Evolutionary conservation across 2,797 vertebrate species (phyloP).

Genomic region (Bufotes viridis): DNA sequence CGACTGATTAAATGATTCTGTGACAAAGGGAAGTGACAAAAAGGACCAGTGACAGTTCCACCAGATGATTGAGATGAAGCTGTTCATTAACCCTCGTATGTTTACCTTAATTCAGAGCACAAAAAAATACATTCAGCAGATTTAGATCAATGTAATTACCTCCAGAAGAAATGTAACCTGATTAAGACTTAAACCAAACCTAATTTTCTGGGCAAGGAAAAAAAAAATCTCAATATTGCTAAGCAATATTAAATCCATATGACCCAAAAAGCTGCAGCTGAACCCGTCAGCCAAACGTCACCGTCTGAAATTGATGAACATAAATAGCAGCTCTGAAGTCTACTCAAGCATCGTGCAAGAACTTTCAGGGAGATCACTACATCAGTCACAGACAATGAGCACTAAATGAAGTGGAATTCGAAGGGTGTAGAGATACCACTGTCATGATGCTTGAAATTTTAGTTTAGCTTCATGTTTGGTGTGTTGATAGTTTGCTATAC

Average conservation of each 20-base stretch:
- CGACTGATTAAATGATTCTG: conserved; percentile 68
- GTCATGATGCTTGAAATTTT: neutral
- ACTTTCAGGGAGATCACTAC: conserved; percentile 33
- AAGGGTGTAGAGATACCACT: neutral
- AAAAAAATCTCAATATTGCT: conserved; percentile 33
- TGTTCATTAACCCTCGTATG: conserved; percentile 71
- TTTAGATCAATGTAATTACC: conserved; percentile 77
- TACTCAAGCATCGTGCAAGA: conserved; percentile 9
- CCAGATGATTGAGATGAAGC: conserved; percentile 73
- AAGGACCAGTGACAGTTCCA: conserved; percentile 70
- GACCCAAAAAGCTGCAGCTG: conserved; percentile 13
- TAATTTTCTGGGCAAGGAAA: conserved; percentile 64
- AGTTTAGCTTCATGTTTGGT: neutral
- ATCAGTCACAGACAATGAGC: conserved; percentile 28
- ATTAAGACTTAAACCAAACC: conserved; percentile 68
- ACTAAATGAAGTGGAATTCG: conserved; percentile 24
- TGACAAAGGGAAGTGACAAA: conserved; percentile 70
- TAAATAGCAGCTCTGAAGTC: conserved; percentile 8
- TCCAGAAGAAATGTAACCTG: conserved; percentile 72
- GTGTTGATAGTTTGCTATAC: neutral
- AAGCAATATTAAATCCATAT: conserved; percentile 25
- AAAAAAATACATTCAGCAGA: conserved; percentile 72
- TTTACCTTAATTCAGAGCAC: conserved; percentile 67
- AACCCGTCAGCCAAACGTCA: conserved; percentile 9
- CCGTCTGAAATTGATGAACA: conserved; percentile 15